phyloP scores from a whole-genome alignment of 2,113 vertebrate species.

The Eonycteris spelaea region DNA sequence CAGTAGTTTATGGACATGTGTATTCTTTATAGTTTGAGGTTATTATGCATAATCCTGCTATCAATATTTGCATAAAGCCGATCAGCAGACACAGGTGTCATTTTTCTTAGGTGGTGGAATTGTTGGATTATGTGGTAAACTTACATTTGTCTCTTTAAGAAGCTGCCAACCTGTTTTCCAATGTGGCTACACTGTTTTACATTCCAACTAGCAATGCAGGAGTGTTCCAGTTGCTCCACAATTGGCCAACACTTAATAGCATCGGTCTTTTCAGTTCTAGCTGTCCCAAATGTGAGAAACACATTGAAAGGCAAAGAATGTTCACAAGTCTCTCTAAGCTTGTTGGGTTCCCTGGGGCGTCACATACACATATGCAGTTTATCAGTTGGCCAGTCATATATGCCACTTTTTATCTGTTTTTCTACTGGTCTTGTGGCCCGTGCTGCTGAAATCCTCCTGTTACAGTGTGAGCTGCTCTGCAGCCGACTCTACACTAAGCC shows the following conservation, averaged over 20 bases:
- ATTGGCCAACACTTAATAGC: neutral
- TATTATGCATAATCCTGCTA: neutral
- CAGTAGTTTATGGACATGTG: neutral
- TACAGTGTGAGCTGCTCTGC: neutral
- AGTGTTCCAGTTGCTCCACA: neutral
- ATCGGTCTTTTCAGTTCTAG: neutral
- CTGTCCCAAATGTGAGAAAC: neutral
- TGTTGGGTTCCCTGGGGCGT: neutral
- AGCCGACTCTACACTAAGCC: neutral
- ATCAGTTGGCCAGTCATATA: neutral
- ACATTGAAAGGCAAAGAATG: neutral
- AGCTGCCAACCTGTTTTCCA: neutral
- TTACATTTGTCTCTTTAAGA: neutral
- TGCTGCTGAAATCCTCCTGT: neutral
- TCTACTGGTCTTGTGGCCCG: neutral
- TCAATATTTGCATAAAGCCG: neutral
- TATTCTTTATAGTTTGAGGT: neutral
- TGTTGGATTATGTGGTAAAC: neutral
- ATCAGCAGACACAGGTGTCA: neutral
- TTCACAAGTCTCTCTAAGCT: neutral
- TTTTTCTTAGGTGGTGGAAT: neutral
- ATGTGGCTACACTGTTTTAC: neutral
- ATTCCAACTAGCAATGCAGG: neutral
- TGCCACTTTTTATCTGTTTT: neutral
- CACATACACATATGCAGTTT: neutral